Conservation (phyloP, 2,113 vertebrate genomes). For the Microtus ochrogaster region DNA sequence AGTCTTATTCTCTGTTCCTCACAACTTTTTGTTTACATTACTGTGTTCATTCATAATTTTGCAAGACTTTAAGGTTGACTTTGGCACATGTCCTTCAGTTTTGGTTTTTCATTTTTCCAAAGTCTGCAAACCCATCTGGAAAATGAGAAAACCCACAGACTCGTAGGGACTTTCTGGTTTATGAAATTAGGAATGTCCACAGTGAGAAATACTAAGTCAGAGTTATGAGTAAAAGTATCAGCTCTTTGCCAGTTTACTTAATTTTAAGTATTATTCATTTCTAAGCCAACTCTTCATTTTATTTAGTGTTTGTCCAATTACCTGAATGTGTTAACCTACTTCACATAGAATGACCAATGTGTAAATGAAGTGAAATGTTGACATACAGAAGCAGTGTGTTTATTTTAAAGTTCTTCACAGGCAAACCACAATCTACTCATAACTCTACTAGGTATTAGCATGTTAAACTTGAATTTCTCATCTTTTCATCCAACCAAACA, state of each 20-base stretch:
- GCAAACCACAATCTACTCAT: not conserved
- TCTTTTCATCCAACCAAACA: not conserved
- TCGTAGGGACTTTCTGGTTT: slow-evolving; percentile 56
- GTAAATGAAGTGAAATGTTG: not conserved
- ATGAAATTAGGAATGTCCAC: slow-evolving; percentile 63
- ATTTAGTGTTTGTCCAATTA: not conserved
- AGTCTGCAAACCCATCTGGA: slow-evolving; percentile 64
- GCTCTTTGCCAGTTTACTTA: not conserved
- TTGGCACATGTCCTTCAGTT: slow-evolving; percentile 47
- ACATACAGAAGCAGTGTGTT: not conserved
- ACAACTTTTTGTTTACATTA: slow-evolving; percentile 41
- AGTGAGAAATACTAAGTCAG: slow-evolving; percentile 53
- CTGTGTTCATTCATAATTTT: slow-evolving; percentile 37
- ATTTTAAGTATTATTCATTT: slow-evolving; percentile 42
- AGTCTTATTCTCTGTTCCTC: slow-evolving; percentile 8
- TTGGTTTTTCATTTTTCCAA: slow-evolving; percentile 17
- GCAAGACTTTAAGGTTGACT: slow-evolving; percentile 24
- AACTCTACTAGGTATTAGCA: not conserved
- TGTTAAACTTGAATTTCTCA: slow-evolving; percentile 16
- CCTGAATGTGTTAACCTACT: not conserved
- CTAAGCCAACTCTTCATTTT: not conserved
- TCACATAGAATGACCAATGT: not conserved
- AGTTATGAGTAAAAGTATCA: slow-evolving; percentile 49
- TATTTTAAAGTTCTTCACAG: not conserved
- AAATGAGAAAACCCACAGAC: slow-evolving; percentile 51